These are phyloP conservation scores for Aphrocallistes beatrix DNA, from an alignment of 37 sponge, comb jelly and placozoan genomes.

Conservation along the genomic window DNA sequence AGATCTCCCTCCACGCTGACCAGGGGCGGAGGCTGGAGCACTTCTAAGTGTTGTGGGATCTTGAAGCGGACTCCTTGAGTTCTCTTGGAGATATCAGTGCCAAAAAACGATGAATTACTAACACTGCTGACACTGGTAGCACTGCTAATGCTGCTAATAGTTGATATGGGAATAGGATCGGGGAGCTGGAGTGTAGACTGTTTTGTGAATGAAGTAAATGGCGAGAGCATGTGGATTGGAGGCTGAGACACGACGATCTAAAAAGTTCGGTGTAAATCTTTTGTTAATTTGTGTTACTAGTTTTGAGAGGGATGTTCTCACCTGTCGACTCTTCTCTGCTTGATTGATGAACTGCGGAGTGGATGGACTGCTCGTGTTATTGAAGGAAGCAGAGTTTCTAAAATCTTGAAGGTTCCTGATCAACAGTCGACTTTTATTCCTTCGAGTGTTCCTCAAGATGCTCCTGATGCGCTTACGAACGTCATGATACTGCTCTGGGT, in stretches of 20 bases:
- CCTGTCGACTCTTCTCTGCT: too few species aligned
- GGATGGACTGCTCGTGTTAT: neutral
- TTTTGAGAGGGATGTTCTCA: too few species aligned
- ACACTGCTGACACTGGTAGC: too few species aligned
- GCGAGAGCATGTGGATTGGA: too few species aligned
- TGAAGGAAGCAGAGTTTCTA: neutral
- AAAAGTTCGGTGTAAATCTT: too few species aligned
- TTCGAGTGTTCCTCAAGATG: neutral
- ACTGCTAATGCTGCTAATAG: too few species aligned
- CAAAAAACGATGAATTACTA: too few species aligned
- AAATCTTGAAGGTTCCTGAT: neutral
- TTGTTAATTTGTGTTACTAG: too few species aligned
- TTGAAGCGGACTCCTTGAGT: neutral
- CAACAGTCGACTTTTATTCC: neutral
- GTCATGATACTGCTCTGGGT: neutral
- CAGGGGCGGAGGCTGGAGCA: neutral
- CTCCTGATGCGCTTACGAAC: neutral
- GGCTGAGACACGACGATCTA: too few species aligned
- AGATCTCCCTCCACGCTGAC: neutral
- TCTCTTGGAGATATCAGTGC: neutral
- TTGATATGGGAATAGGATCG: too few species aligned
- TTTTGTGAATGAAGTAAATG: too few species aligned
- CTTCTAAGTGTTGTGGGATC: constrained; percentile 6
- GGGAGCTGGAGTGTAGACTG: too few species aligned
- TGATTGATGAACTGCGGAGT: neutral